These are phyloP conservation scores for Xylophagus ater DNA, from an alignment of 2,888 invertebrate species.

Conservation along the genomic window DNA sequence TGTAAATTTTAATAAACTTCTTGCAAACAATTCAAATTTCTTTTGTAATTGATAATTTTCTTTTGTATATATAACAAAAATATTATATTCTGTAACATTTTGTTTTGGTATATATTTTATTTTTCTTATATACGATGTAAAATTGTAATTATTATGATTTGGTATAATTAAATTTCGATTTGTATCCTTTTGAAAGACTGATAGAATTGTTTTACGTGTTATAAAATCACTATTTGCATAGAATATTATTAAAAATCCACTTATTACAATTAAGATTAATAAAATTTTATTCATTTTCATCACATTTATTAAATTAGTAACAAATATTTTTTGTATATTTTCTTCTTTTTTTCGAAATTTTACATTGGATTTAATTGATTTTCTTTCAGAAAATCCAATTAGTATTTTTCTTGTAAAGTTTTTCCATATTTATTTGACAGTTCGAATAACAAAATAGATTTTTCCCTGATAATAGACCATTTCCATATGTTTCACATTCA, in stretches of 20 bases:
- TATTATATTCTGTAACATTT: slow-evolving; percentile 29
- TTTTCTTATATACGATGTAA: slow-evolving; percentile 15
- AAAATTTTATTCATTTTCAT: slow-evolving; percentile 31
- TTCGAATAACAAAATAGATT: too few relatives aligned
- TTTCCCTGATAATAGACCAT: too few relatives aligned
- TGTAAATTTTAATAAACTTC: slow-evolving; percentile 32
- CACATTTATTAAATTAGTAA: slow-evolving; percentile 5
- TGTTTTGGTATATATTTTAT: slow-evolving; percentile 16
- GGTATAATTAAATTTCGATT: background rate
- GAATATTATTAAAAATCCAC: slow-evolving; percentile 30
- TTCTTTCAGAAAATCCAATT: too few relatives aligned
- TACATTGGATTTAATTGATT: too few relatives aligned
- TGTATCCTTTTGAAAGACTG: slow-evolving; percentile 15
- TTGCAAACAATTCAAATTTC: slow-evolving; percentile 35
- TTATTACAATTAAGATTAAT: slow-evolving; percentile 27
- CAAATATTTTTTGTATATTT: too few relatives aligned
- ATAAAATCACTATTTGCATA: slow-evolving; percentile 32
- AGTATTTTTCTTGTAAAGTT: too few relatives aligned
- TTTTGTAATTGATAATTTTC: slow-evolving; percentile 35
- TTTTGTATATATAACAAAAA: slow-evolving; percentile 36
- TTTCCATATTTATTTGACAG: too few relatives aligned
- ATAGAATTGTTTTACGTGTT: slow-evolving; percentile 14
- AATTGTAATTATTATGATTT: slow-evolving; percentile 3
- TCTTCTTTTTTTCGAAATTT: too few relatives aligned
- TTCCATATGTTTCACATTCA: too few relatives aligned